Base-by-base conservation (phyloP, 2,113 vertebrate genomes). In the Nansenia antarctica region DNA sequence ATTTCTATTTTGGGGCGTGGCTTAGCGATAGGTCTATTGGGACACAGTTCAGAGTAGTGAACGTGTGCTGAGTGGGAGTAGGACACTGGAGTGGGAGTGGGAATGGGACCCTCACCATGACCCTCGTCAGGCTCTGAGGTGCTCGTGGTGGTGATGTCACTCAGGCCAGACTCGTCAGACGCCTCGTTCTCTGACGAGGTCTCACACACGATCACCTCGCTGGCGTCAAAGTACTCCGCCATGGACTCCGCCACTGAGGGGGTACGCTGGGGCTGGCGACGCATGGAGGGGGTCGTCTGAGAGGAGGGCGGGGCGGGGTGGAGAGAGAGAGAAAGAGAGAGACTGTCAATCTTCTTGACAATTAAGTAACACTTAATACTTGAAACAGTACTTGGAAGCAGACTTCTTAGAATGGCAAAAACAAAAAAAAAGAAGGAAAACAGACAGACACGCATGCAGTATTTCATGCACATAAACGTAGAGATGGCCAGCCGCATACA, bases 211-310 rank as follows among this genome's bases (percentile, higher is more conserved):
- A 96, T 87, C 26, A 95, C 93, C 67, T 98, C 96, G 0, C 88
- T 94, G 77, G 96, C 95, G 0, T 98, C 96, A 3, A 94, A 98
- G 81, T 96, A 98, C 73, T 97, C 96, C 0, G 94, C 91, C 85
- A 94, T 91, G 0, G 96, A 98, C 0, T 97, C 95, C 0, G 94
- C 93, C 32, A 95, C 87, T 0, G 96, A 97, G 42, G 93, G 90
- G 30, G 94, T 31, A 8, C 89, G 86, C 0, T 29, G 52, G 34
- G 76, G 20, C 85, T 87, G 87, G 66, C 89, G 84, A 1, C 62
- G 83, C 88, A 71, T 81, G 82, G 80, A 90, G 35, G 90, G 94
- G 42, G 49, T 90, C 76, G 82, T 65, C 92, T 93, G 89, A 90
- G 87, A 72, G 81, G 65, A 5, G 79, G 77, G 77, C 86, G 64